phyloP scores from a whole-genome alignment of 2,797 vertebrate species.

The Gambelia wislizenii region DNA sequence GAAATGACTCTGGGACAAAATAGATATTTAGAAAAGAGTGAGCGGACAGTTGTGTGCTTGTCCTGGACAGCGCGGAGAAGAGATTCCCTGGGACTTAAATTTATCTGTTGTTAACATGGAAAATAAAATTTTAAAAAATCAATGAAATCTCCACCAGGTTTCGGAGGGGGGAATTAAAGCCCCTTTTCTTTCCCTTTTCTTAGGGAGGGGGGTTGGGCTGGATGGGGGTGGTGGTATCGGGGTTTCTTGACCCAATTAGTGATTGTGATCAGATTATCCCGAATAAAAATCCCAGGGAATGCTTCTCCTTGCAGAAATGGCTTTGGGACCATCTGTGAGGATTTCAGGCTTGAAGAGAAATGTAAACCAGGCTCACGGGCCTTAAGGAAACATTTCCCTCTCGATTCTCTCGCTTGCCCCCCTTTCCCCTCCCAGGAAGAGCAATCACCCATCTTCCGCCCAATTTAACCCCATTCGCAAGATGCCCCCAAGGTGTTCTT shows the following conservation, averaged over 20 bases:
- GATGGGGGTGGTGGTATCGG: background rate
- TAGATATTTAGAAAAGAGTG: background rate
- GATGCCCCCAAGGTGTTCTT: slow-evolving; percentile 22
- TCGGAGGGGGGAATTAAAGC: background rate
- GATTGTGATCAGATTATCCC: background rate
- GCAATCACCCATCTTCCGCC: background rate
- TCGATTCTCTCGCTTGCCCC: background rate
- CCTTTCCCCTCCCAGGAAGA: background rate
- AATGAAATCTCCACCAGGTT: background rate
- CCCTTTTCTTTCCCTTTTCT: background rate
- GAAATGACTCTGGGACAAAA: background rate
- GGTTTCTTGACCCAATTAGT: background rate
- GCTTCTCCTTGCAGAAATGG: background rate
- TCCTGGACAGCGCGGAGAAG: no score
- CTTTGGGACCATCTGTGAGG: background rate
- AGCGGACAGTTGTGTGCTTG: no score
- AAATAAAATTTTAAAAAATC: background rate
- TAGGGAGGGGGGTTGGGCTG: no score
- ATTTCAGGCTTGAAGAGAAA: background rate
- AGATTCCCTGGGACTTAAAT: background rate
- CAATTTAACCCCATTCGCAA: background rate
- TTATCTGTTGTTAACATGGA: background rate
- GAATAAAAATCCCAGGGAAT: background rate
- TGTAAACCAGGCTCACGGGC: background rate
- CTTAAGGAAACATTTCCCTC: background rate